Base-by-base conservation (phyloP, 1,140 invertebrate species). In the Plutomurus gul region DNA sequence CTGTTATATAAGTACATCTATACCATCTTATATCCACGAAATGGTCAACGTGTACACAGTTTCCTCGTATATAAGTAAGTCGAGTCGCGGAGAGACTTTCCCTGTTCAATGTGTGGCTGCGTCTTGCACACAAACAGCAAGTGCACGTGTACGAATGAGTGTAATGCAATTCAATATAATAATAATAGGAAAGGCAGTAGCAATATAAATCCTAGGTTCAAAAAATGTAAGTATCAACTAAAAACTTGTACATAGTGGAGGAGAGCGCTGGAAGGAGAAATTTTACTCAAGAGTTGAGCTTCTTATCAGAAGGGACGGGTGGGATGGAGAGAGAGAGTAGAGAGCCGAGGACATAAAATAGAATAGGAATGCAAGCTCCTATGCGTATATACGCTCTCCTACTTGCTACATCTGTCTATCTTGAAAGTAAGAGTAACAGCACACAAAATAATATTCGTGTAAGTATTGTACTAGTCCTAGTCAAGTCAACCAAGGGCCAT, bases 401-500 rank as follows among this genome's bases (percentile, higher is more conserved):
- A 49, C 39, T 13, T 43, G n/a, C 39, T 43, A 13, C 11, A 10
- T 43, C 39, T 43, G n/a, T 43, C 10, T 43, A 43, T n/a, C 11
- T 10, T 43, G 11, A 43, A 10, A 43, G 39, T 43, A 43, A 43
- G n/a, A 13, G 39, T n/a, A 43, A 43, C 40, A 51, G 8, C 18
- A 30, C n/a, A 36, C 20, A 40, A 73, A 30, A 73, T 25, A 10
- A 73, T 73, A 33, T 65, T 20, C 40, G 18, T 46, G 16, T 43
- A n/a, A n/a, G n/a, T n/a, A n/a, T n/a, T n/a, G n/a, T n/a, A n/a
- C n/a, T n/a, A 73, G 71, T 73, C 33, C 39, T 40, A 40, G 40
- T 43, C n/a, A 73, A 73, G 71, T 65, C 13, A 73, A 73, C 36
- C 71, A 73, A 73, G 77, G 70, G 49, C 70, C 49, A 79, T 74